Conservation (phyloP, 2,113 vertebrate genomes). For the Callorhinus ursinus region DNA sequence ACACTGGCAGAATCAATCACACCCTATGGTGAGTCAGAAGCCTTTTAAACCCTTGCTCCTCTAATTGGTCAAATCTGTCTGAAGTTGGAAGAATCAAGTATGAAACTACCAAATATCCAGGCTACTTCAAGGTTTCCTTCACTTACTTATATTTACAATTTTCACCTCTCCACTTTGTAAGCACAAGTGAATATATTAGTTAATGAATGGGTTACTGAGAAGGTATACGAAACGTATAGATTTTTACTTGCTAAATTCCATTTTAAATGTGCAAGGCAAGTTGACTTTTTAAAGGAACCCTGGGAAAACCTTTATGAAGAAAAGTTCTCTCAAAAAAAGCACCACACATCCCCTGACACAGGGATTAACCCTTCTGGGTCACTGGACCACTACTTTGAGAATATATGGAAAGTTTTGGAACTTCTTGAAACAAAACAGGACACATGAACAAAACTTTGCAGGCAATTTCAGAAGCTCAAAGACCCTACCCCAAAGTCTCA, state of each 20-base stretch:
- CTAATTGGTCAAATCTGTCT: conserved; percentile 30
- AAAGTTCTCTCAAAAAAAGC: neutral
- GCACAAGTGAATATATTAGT: neutral
- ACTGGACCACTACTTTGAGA: neutral
- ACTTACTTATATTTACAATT: neutral
- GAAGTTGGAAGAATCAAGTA: neutral
- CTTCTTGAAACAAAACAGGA: neutral
- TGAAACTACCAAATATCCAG: neutral
- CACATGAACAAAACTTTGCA: neutral
- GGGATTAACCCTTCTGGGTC: neutral
- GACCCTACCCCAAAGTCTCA: neutral
- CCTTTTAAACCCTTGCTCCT: neutral
- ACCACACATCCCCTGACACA: neutral
- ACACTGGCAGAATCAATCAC: conserved; percentile 55
- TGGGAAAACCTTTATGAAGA: neutral
- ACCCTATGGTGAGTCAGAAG: neutral
- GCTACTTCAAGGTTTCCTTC: neutral
- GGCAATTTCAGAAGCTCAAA: conserved; percentile 15
- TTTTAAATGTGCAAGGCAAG: neutral
- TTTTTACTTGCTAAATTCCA: neutral
- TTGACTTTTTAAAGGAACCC: neutral
- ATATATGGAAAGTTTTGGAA: neutral
- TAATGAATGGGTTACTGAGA: neutral
- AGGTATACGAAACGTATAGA: neutral
- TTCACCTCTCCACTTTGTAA: neutral